Evolutionary conservation across 2,113 vertebrate species (phyloP).

Genomic region (Morone chrysops): DNA sequence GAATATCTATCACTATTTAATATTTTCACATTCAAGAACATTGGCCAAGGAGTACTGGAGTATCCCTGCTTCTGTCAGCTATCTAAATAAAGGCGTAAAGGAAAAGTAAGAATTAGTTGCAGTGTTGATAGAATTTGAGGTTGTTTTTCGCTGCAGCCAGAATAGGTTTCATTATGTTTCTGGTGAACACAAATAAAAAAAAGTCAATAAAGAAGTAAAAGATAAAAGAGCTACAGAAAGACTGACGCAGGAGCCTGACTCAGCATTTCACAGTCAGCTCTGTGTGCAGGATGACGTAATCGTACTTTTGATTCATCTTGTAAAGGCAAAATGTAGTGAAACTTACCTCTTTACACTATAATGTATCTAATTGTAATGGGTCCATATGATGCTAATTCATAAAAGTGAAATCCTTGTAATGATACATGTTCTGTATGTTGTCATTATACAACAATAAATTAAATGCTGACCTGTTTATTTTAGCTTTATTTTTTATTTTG

Average conservation of each 20-base stretch:
- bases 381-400: background rate
- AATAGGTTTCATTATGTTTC: background rate
- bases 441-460: background rate
- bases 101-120: background rate
- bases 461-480: slow-evolving; percentile 1
- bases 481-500: background rate
- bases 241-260: slow-evolving; percentile 53
- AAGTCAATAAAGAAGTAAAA: background rate
- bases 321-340: background rate
- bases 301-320: background rate
- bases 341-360: background rate
- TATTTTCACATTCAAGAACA: too few relatives aligned
- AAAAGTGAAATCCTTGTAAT: background rate
- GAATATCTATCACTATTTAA: too few relatives aligned
- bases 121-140: background rate
- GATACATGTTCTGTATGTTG: background rate
- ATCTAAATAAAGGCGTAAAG: background rate
- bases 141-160: background rate
- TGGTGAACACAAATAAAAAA: background rate
- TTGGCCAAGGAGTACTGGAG: too few relatives aligned
- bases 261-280: slow-evolving; percentile 44
- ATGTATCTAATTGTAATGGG: too few relatives aligned
- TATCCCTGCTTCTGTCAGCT: too few relatives aligned
- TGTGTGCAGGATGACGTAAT: slow-evolving; percentile 34
- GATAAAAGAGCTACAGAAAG: background rate